Conservation (phyloP, 2,888 invertebrate species). For the Pogonocherus hispidulus region DNA sequence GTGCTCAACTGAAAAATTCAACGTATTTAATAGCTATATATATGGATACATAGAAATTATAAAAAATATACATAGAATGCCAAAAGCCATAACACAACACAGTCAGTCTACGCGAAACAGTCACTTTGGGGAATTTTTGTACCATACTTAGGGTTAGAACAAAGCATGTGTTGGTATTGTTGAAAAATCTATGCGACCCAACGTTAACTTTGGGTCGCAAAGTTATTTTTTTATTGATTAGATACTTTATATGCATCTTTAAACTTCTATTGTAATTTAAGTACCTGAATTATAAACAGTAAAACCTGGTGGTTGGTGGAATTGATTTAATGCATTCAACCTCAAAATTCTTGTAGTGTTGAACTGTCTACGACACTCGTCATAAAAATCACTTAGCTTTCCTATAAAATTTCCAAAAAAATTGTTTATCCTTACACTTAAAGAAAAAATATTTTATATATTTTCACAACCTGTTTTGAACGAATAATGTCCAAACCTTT, state of each 20-base stretch:
- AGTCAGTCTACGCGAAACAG: no score
- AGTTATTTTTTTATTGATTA: no score
- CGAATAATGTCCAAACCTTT: slow-evolving; percentile 43
- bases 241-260: no score
- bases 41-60: no score
- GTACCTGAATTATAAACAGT: slow-evolving; percentile 81
- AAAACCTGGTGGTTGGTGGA: slow-evolving; percentile 79
- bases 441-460: not conserved
- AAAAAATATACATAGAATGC: no score
- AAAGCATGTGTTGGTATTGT: no score
- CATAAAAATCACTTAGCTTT: slow-evolving; percentile 40
- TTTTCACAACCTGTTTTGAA: no score
- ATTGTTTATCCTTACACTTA: not conserved
- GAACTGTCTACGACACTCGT: slow-evolving; percentile 69
- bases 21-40: slow-evolving; percentile 1
- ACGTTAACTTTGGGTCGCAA: no score
- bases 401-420: slow-evolving; percentile 16
- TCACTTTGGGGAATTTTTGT: no score
- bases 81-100: no score
- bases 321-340: slow-evolving; percentile 77
- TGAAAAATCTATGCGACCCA: no score
- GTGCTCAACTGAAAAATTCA: slow-evolving; percentile 54
- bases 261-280: not conserved
- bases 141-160: no score
- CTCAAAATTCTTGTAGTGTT: slow-evolving; percentile 78